A percentile compares a stretch with the other conserved stretches of the same genome.
These are phyloP conservation scores for Microctenopoma lineatum DNA, from an alignment of 2,797 vertebrate genomes.

Conservation along the genomic window DNA sequence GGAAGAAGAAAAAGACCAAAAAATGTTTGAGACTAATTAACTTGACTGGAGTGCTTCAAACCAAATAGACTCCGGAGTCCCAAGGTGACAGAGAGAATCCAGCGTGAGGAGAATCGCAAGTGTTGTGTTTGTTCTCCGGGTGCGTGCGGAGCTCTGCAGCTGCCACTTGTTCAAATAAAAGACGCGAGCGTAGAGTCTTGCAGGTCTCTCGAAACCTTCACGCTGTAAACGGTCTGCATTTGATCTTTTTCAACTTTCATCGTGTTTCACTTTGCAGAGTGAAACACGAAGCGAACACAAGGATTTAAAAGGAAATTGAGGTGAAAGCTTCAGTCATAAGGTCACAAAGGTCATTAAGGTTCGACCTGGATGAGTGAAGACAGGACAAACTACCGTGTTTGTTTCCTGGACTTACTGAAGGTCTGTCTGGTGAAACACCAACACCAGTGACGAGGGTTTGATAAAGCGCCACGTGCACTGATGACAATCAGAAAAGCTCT, in stretches of 20 bases:
- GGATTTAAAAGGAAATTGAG: no score
- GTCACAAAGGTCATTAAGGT: no score
- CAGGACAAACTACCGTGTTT: not conserved
- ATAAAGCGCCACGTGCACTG: not conserved
- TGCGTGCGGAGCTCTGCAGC: conserved; percentile 6
- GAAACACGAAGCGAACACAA: no score
- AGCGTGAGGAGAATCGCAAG: conserved; percentile 4
- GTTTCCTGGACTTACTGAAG: not conserved
- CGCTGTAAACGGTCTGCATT: no score
- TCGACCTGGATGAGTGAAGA: no score
- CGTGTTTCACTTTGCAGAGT: no score
- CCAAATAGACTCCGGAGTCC: conserved; percentile 1
- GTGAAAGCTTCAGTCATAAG: no score
- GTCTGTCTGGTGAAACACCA: not conserved
- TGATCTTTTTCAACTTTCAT: no score
- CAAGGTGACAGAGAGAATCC: conserved; percentile 10
- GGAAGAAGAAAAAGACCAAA: conserved; percentile 9
- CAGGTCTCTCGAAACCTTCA: no score
- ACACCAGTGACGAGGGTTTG: conserved; percentile 12
- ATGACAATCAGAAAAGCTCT: not conserved
- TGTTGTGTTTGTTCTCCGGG: conserved; percentile 10
- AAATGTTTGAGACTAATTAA: conserved; percentile 26
- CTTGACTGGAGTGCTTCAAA: conserved; percentile 6
- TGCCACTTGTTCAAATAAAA: conserved; percentile 9
- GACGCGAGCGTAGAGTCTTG: no score